A percentile compares a stretch with the other conserved stretches of the same genome.
Conservation (phyloP, 1,140 invertebrate species). For the Dendrolimus kikuchii region DNA sequence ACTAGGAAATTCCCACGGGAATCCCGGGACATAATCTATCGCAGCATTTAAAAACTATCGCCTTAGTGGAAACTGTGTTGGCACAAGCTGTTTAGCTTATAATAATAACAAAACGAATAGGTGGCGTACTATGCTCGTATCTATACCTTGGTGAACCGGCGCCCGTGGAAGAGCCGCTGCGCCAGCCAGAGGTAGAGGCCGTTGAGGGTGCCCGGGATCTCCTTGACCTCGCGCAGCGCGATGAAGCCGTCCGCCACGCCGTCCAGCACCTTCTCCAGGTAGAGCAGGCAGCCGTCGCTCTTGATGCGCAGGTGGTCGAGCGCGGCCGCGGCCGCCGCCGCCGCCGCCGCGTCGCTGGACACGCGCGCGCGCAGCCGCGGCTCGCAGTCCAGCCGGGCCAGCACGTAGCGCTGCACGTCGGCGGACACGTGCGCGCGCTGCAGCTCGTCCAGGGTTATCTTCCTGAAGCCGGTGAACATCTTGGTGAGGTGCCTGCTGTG, state of each 20-base stretch:
- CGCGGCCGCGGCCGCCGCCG: conserved; percentile 87
- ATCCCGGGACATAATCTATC: no score
- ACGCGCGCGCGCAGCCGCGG: conserved; percentile 75
- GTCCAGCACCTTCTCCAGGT: conserved; percentile 93
- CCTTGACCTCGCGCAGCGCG: conserved; percentile 84
- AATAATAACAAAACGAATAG: no score
- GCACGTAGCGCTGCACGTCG: conserved; percentile 96
- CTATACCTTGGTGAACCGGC: conserved; percentile 91
- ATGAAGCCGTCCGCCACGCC: conserved; percentile 95
- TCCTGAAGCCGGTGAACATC: conserved; percentile 96
- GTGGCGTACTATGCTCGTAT: no score
- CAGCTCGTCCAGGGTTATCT: conserved; percentile 91
- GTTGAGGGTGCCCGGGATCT: conserved; percentile 96
- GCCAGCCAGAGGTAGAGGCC: conserved; percentile 96
- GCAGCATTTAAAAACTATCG: neutral
- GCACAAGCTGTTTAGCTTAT: no score
- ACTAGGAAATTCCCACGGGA: no score
- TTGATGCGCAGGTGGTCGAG: conserved; percentile 97
- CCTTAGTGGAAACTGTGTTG: conserved; percentile 12
- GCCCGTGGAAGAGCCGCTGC: conserved; percentile 91
- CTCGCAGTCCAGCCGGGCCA: conserved; percentile 90
- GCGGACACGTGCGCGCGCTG: conserved; percentile 90
- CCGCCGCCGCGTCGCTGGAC: conserved; percentile 48
- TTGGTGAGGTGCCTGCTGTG: conserved; percentile 89
- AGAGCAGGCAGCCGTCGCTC: conserved; percentile 96